Base-by-base conservation (phyloP, 2,113 vertebrate genomes). In the Sinosuthora webbiana region DNA sequence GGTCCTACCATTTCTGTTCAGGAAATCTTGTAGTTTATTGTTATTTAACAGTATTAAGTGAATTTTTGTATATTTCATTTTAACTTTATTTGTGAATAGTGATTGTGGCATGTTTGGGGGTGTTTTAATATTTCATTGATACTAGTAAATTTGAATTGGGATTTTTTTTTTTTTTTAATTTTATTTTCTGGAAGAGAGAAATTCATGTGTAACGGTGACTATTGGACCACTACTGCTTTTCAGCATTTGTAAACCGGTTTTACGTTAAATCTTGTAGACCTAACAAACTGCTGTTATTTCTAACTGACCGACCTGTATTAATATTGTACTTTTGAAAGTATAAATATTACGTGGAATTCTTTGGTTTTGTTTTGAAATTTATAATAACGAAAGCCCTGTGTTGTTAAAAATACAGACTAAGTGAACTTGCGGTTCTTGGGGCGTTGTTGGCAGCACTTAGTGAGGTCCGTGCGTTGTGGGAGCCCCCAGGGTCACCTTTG, bases 21-120 rank as follows among this genome's bases (percentile, higher is more conserved):
- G 98, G 98, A 98, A 98, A 98, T 97, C 97, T 98, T 98, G 97
- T 98, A 98, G 98, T 98, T 98, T 98, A 98, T 97, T 97, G 97
- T 98, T 98, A 98, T 99, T 99, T 98, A 98, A 99, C 99, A 99
- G 99, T 99, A 99, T 99, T 99, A 99, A 98, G 98, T 98, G 97
- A 97, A 96, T 97, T 98, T 98, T 97, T 98, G 97, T 99, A 98
- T 98, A 98, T 99, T 99, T 98, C 98, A 97, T 98, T 98, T 98
- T 98, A 98, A 98, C 98, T 98, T 98, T 99, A 98, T 98, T 98
- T 98, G 98, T 99, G 98, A 99, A 99, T 98, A 98, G 98, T 99
- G 98, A 97, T 97, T 98, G 99, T 99, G 98, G 98, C 98, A 99
- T 99, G 98, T 98, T 98, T 97, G 94, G 97, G 97, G 92, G 91